Evolutionary conservation across 2,888 invertebrate species (phyloP).

Genomic region (Ischnura elegans): DNA sequence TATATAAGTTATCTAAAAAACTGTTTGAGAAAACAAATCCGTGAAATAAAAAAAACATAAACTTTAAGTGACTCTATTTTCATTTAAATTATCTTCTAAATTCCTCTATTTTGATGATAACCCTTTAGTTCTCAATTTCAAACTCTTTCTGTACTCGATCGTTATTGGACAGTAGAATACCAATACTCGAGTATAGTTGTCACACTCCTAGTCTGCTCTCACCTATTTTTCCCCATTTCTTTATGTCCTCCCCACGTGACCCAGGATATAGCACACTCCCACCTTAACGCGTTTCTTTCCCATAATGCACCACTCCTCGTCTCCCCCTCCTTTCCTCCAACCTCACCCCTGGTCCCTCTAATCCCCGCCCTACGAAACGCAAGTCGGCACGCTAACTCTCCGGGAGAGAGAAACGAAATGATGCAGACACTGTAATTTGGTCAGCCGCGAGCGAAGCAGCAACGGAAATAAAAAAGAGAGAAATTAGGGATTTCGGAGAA

Average conservation of each 20-base stretch:
- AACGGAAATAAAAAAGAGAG: slow-evolving; percentile 29
- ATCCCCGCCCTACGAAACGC: neutral
- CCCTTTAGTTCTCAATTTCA: too few relatives aligned
- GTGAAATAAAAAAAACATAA: too few relatives aligned
- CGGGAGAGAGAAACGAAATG: neutral
- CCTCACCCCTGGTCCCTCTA: neutral
- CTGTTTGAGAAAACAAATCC: too few relatives aligned
- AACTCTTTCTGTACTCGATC: too few relatives aligned
- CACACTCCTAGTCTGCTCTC: neutral
- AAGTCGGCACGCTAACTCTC: slow-evolving; percentile 20
- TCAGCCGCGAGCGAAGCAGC: neutral
- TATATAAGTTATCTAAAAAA: too few relatives aligned
- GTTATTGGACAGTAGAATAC: too few relatives aligned
- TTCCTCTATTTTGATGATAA: too few relatives aligned
- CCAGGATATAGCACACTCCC: neutral
- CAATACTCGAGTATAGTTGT: too few relatives aligned
- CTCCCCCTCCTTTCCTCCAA: neutral
- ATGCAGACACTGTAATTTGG: slow-evolving; percentile 56
- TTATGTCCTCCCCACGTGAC: neutral
- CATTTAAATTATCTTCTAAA: too few relatives aligned
- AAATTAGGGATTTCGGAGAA: neutral
- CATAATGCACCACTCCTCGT: too few relatives aligned
- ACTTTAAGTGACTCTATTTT: too few relatives aligned
- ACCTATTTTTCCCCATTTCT: too few relatives aligned
- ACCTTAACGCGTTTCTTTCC: neutral